Conservation (phyloP, 1,140 invertebrate genomes). For the Musca domestica region DNA sequence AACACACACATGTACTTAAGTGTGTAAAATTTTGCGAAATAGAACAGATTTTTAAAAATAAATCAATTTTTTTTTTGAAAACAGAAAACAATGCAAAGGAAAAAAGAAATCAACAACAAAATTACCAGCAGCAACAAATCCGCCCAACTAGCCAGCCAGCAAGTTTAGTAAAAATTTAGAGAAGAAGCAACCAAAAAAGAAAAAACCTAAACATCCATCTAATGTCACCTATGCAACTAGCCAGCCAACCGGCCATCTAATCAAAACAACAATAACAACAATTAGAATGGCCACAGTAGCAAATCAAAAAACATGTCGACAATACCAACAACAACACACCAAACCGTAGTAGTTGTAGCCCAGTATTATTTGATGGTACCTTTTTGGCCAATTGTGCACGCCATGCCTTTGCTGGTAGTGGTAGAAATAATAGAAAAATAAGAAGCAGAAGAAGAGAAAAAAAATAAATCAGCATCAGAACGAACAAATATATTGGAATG, state of each 20-base stretch:
- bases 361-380: background rate
- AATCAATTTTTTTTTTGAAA: conserved; percentile 2
- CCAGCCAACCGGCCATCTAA: conserved; percentile 3
- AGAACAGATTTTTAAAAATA: conserved; percentile 19
- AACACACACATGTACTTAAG: no score
- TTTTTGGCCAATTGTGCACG: background rate
- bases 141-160: conserved; percentile 3
- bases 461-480: background rate
- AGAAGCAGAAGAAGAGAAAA: background rate
- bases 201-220: conserved; percentile 7
- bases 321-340: background rate
- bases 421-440: no score
- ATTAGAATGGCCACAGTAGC: no score
- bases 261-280: background rate
- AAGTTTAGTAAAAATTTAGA: background rate
- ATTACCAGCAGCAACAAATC: no score
- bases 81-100: background rate
- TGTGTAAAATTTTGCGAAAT: conserved; percentile 3
- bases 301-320: no score
- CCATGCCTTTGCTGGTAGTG: background rate
- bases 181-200: no score
- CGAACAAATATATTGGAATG: conserved; percentile 49
- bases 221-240: conserved; percentile 12
- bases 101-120: background rate
- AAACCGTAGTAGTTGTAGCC: background rate